Conservation (phyloP, 2,888 invertebrate species). For the Luperina testacea region DNA sequence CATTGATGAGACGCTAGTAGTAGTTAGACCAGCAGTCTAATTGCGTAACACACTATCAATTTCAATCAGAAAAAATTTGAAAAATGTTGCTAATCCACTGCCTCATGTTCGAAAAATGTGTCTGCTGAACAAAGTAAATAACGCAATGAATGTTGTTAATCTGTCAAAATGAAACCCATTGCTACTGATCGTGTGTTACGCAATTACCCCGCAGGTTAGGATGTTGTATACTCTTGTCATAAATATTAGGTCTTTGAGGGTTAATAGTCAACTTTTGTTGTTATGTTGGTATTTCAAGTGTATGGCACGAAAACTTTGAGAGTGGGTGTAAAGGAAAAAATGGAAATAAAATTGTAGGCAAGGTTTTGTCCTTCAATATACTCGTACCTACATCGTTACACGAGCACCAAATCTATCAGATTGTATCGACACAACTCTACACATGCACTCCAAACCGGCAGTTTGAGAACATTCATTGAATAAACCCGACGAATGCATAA, state of each 20-base stretch:
- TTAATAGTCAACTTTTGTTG: not conserved
- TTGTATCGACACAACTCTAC: not conserved
- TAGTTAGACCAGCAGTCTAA: not conserved
- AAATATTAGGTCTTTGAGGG: conserved; percentile 4
- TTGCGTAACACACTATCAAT: no score
- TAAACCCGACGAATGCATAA: not conserved
- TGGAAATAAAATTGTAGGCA: not conserved
- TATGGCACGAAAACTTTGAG: not conserved
- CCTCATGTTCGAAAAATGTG: no score
- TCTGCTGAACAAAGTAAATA: no score
- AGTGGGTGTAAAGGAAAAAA: not conserved
- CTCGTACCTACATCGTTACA: not conserved
- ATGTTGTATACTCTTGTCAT: not conserved
- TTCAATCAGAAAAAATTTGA: no score
- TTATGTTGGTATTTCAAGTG: not conserved
- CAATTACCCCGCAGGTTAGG: not conserved
- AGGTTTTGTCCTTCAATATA: not conserved
- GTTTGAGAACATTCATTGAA: not conserved
- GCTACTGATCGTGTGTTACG: no score
- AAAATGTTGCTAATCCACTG: no score
- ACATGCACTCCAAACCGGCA: not conserved
- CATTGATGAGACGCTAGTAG: conserved; percentile 26
- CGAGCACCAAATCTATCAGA: not conserved
- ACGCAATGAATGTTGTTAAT: no score
- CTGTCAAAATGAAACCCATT: no score